Evolutionary conservation across 64 coral and sea anemone genomes (phyloP).

Genomic region (Montipora capricornis): DNA sequence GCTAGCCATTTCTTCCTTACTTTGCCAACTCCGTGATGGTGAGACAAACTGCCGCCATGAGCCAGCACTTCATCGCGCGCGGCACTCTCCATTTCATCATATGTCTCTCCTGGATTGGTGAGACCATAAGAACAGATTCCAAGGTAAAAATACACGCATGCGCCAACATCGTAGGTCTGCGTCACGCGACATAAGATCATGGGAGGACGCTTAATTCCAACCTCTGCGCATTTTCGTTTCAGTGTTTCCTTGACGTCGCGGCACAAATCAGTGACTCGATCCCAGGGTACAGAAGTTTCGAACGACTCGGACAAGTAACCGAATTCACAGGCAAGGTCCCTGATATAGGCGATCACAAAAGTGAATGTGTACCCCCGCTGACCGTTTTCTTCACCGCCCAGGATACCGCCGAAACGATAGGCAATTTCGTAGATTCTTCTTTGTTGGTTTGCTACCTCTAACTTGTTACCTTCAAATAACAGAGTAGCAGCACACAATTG

Average conservation of each 20-base stretch:
- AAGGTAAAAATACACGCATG: slow-evolving; percentile 99
- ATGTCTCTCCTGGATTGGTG: slow-evolving; percentile 77
- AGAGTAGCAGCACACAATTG: slow-evolving; percentile 86
- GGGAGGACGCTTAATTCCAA: slow-evolving; percentile 81
- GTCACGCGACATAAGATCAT: slow-evolving; percentile 91
- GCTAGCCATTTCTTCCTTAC: slow-evolving; percentile 95
- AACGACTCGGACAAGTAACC: slow-evolving; percentile 95
- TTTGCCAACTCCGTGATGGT: slow-evolving; percentile 97
- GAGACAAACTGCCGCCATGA: slow-evolving; percentile 92
- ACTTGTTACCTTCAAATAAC: slow-evolving; percentile 91
- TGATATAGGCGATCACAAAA: slow-evolving; percentile 97
- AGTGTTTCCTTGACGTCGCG: slow-evolving; percentile 90
- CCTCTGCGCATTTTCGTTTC: slow-evolving; percentile 83
- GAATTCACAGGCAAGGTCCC: slow-evolving; percentile 91
- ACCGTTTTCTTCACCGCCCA: slow-evolving; percentile 95
- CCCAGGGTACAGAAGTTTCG: slow-evolving; percentile 97
- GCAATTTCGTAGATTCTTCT: slow-evolving; percentile 93
- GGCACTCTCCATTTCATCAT: slow-evolving; percentile 78
- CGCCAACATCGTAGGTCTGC: slow-evolving; percentile 96
- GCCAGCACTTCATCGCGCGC: slow-evolving; percentile 94
- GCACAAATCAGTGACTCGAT: slow-evolving; percentile 86
- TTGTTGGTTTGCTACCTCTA: slow-evolving; percentile 84
- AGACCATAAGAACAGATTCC: slow-evolving; percentile 91
- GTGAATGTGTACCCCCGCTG: slow-evolving; percentile 96
- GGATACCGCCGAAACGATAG: slow-evolving; percentile 84